A percentile compares a stretch with the other conserved stretches of the same genome.
phyloP scores from a whole-genome alignment of 2,888 invertebrate genomes.

The Galerucella pusilla region DNA sequence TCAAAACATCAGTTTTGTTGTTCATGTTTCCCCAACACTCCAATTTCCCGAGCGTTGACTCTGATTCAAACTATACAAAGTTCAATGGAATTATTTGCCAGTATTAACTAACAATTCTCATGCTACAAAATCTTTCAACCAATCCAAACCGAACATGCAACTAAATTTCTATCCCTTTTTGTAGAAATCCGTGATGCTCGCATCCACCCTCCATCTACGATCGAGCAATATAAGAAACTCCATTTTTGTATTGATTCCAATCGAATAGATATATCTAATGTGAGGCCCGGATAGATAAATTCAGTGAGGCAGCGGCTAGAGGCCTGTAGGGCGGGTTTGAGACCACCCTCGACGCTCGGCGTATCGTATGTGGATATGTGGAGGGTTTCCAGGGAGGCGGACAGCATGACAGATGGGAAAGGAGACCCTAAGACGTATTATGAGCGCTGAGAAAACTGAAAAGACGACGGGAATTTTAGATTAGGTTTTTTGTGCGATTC shows the following conservation, averaged over 20 bases:
- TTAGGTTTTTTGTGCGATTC: conserved; percentile 37
- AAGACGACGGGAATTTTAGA: conserved; percentile 40
- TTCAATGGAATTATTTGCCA: conserved; percentile 10
- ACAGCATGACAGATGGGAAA: conserved; percentile 55
- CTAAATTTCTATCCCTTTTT: conserved; percentile 24
- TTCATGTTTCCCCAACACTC: not conserved
- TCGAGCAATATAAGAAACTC: conserved; percentile 45
- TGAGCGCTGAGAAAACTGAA: conserved; percentile 43
- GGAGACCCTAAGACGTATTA: conserved; percentile 37
- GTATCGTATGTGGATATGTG: conserved; percentile 65
- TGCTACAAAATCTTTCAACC: conserved; percentile 13
- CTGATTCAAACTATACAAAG: conserved; percentile 8
- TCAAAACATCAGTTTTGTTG: not conserved
- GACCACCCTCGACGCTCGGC: conserved; percentile 58
- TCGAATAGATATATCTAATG: conserved; percentile 60
- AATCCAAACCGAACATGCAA: conserved; percentile 17
- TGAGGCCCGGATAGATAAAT: conserved; percentile 55
- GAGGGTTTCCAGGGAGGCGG: conserved; percentile 60
- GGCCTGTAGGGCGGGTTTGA: conserved; percentile 53
- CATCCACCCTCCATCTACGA: conserved; percentile 23
- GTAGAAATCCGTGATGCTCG: conserved; percentile 24
- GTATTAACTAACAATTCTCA: conserved; percentile 20
- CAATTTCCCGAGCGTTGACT: conserved; percentile 17
- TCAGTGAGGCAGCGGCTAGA: conserved; percentile 43
- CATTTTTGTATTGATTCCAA: conserved; percentile 62